phyloP scores from a whole-genome alignment of 1,140 invertebrate species.

The Pinna nobilis region DNA sequence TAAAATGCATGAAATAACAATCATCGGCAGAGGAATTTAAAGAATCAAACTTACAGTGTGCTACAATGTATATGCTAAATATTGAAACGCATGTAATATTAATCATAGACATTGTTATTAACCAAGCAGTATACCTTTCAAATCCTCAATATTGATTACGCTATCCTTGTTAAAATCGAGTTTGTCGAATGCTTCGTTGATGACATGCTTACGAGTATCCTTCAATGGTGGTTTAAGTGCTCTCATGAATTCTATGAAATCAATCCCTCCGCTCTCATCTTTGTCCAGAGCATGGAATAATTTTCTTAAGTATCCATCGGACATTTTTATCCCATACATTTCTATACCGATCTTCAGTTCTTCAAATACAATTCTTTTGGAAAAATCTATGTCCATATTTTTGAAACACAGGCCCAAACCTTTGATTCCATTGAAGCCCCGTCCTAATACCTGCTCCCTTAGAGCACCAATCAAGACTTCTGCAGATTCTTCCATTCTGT shows the following conservation, averaged over 20 bases:
- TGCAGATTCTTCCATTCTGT: conserved; percentile 16
- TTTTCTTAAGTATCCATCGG: conserved; percentile 39
- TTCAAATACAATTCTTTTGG: conserved; percentile 46
- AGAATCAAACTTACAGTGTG: too few species aligned
- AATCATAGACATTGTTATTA: too few species aligned
- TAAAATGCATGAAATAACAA: too few species aligned
- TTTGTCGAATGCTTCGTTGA: conserved; percentile 90
- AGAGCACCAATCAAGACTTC: conserved; percentile 33
- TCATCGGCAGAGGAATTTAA: too few species aligned
- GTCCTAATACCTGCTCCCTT: conserved; percentile 42
- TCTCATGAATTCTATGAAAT: conserved; percentile 58
- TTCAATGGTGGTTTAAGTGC: conserved; percentile 84
- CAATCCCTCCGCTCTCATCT: conserved; percentile 51
- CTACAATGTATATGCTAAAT: too few species aligned
- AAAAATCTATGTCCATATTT: conserved; percentile 56
- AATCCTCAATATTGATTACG: conserved; percentile 87
- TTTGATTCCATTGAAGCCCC: conserved; percentile 50
- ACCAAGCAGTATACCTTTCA: conserved; percentile 77
- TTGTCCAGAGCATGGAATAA: conserved; percentile 55
- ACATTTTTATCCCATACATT: conserved; percentile 45
- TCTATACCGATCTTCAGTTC: conserved; percentile 51
- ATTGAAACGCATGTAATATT: too few species aligned
- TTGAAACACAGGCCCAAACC: conserved; percentile 48
- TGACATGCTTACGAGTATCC: conserved; percentile 82
- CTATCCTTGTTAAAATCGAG: conserved; percentile 90